These are phyloP conservation scores for Linnaemya vulpina DNA, from an alignment of 2,888 invertebrate species.

Conservation along the genomic window DNA sequence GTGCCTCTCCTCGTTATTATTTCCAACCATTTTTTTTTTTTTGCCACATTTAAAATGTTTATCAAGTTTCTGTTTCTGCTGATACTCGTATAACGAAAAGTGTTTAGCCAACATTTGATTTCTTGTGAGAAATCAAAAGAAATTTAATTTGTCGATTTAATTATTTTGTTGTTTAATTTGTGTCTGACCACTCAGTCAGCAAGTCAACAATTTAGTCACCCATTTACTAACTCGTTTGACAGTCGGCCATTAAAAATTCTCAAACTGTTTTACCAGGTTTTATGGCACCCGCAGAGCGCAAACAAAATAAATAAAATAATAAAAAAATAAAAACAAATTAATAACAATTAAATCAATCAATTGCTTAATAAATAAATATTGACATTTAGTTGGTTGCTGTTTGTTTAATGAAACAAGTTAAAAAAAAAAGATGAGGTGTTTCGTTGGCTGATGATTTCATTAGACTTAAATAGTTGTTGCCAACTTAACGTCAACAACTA, in stretches of 20 bases:
- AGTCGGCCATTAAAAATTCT: slow-evolving; percentile 1
- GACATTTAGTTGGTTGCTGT: slow-evolving; percentile 22
- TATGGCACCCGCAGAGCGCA: not conserved
- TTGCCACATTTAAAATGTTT: not conserved
- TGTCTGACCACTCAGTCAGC: not conserved
- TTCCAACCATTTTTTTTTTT: not conserved
- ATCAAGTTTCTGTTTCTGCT: not conserved
- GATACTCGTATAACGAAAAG: not conserved
- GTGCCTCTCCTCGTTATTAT: not conserved
- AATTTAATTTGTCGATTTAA: not conserved
- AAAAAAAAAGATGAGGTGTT: slow-evolving; percentile 6
- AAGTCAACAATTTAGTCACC: slow-evolving; percentile 12
- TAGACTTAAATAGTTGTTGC: not conserved
- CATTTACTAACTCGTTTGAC: not conserved
- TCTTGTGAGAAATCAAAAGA: not conserved
- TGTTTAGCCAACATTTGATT: not conserved
- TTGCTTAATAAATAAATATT: slow-evolving; percentile 36
- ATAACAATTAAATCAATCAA: slow-evolving; percentile 37
- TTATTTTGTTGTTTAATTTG: slow-evolving; percentile 3
- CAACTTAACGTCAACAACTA: too few species aligned
- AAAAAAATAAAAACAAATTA: slow-evolving; percentile 25
- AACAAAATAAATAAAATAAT: too few species aligned
- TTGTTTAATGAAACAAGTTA: not conserved
- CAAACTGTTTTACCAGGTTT: slow-evolving; percentile 1
- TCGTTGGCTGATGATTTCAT: not conserved